Evolutionary conservation across 2,888 invertebrate genomes (phyloP).

Genomic region (Dasysyrphus albostriatus): DNA sequence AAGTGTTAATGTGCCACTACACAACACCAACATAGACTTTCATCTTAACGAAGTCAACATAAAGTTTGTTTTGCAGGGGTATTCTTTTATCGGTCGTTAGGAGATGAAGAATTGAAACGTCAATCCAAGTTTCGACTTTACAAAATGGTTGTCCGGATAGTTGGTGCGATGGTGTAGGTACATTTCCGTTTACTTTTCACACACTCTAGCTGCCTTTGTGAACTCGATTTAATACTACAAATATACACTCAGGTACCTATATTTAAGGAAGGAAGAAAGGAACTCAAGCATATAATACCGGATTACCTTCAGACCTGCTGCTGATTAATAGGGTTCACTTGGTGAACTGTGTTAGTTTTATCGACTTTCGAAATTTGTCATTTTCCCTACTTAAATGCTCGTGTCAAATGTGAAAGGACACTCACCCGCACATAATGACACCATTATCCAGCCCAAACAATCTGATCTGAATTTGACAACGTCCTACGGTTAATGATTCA

Average conservation of each 20-base stretch:
- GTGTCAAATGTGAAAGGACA: constrained; percentile 21
- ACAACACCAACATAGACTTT: background rate
- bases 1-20: constrained; percentile 8
- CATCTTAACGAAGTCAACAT: constrained; percentile 31
- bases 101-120: constrained; percentile 28
- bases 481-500: constrained; percentile 70
- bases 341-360: constrained; percentile 45
- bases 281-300: constrained; percentile 18
- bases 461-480: constrained; percentile 67
- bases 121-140: constrained; percentile 25
- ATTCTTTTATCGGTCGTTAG: constrained; percentile 13
- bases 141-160: background rate
- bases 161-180: background rate
- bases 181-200: constrained; percentile 37
- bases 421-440: background rate
- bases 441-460: constrained; percentile 46
- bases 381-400: constrained; percentile 18
- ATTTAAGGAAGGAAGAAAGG: background rate
- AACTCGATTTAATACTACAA: background rate
- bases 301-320: constrained; percentile 23
- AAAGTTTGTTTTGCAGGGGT: background rate
- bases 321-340: constrained; percentile 55
- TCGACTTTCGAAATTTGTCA: constrained; percentile 44
- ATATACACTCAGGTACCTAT: background rate
- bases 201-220: constrained; percentile 14